These are phyloP conservation scores for Anthopleura xanthogrammica DNA, from an alignment of 92 coral and sea anemone genomes.

Conservation along the genomic window DNA sequence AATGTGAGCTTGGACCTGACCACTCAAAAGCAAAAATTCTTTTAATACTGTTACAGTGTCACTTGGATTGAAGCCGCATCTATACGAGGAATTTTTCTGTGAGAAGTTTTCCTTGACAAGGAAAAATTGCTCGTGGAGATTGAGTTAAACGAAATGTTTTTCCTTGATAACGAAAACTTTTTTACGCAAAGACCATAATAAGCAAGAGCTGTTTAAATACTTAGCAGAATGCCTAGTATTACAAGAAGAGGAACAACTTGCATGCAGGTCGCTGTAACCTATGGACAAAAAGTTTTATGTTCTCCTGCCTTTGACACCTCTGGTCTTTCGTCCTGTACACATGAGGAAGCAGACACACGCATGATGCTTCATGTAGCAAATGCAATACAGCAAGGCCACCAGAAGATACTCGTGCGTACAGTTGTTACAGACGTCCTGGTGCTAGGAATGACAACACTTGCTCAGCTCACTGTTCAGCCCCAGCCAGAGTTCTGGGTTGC, in stretches of 20 bases:
- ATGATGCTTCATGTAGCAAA: constrained; percentile 49
- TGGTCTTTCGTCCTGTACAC: constrained; percentile 25
- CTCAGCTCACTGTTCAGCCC: background rate
- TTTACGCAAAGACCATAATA: background rate
- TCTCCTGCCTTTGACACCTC: constrained; percentile 20
- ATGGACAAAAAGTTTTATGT: constrained; percentile 2
- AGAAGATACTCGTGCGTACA: constrained; percentile 37
- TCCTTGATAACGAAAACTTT: too few species aligned
- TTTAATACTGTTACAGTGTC: too few species aligned
- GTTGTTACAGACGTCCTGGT: constrained; percentile 63
- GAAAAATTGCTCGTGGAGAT: too few species aligned
- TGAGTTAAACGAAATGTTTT: too few species aligned
- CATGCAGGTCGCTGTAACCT: background rate
- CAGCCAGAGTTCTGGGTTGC: constrained; percentile 50
- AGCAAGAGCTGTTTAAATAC: background rate
- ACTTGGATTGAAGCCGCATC: too few species aligned
- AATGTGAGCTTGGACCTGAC: too few species aligned
- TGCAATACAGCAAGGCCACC: constrained; percentile 35
- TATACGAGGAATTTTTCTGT: too few species aligned
- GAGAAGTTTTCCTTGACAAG: too few species aligned
- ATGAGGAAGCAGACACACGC: constrained; percentile 55
- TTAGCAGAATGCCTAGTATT: background rate
- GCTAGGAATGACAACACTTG: constrained; percentile 19
- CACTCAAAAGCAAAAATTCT: too few species aligned
- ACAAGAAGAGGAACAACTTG: constrained; percentile 12